Evolutionary conservation across 2,113 vertebrate species (phyloP), one percentile per base, ranked within the genome.

Genomic region (Passer domesticus): DNA sequence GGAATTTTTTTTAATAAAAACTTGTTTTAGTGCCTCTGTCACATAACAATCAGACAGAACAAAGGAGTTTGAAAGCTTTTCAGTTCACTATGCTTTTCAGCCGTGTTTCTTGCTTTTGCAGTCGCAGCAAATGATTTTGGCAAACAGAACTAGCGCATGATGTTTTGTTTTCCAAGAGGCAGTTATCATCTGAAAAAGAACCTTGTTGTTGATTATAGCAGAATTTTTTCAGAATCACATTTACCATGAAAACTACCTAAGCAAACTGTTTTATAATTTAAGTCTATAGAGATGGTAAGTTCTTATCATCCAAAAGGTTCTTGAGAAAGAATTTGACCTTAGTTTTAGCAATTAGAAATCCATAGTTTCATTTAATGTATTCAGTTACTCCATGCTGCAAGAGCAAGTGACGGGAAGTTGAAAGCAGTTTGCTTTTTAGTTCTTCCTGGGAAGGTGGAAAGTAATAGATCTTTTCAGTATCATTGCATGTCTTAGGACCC

Each of bases 291-390:
- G 6, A 15, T 52, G 8, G 4, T 60, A 60, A 31, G 0, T 63
- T 75, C 12, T 75, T 28, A 1, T 72, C 35, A 75, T 50, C 11
- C 7, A 27, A 30, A 52, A 14, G 1, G 3, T 74, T 88, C 56
- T 92, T 88, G 31, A 88, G 22, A 47, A 69, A 47, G 64, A 58
- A 27, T 73, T 75, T 73, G 18, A 75, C 15, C 46, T 66, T 82
- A 52, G 5, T 14, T 85, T 84, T 87, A 95, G 94, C 91, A 96
- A 63, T 97, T 97, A 97, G 95, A 97, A 98, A 97, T 97, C 94
- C 89, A 79, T 96, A 67, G 49, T 89, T 94, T 77, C 6, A 53
- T 87, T 85, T 85, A 2, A 33, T 69, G 12, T 66, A 47, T 64
- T 87, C 23, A 44, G 0, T 84, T 91, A 46, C 68, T 72, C 30